Evolutionary conservation across 2,888 invertebrate genomes (phyloP).

Genomic region (Pegoplata infirma): DNA sequence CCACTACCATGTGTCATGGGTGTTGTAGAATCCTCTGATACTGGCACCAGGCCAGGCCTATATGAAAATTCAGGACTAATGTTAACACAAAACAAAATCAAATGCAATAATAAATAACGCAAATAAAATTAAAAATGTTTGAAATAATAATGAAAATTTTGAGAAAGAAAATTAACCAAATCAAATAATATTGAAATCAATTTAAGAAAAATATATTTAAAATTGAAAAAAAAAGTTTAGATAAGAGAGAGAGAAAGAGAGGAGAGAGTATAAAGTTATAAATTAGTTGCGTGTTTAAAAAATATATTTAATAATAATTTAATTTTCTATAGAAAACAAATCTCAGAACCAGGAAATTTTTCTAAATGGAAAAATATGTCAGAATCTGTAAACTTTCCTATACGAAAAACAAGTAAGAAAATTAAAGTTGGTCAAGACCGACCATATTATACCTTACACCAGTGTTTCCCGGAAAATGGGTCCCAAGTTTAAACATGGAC

Average conservation of each 20-base stretch:
- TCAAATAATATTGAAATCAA: slow-evolving; percentile 1
- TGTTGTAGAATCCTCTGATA: slow-evolving; percentile 80
- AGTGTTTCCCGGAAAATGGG: too few species aligned
- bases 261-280: slow-evolving; percentile 26
- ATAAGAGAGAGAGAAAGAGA: slow-evolving; percentile 8
- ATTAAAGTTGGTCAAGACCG: too few species aligned
- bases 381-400: too few species aligned
- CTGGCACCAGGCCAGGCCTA: slow-evolving; percentile 85
- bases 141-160: slow-evolving; percentile 60
- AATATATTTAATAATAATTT: too few species aligned
- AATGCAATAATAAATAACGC: slow-evolving; percentile 58
- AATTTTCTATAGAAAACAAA: too few species aligned
- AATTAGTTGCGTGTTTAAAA: too few species aligned
- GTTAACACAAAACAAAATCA: slow-evolving; percentile 55
- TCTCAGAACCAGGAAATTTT: too few species aligned
- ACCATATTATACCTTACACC: too few species aligned
- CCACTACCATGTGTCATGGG: slow-evolving; percentile 78
- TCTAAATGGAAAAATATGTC: too few species aligned
- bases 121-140: slow-evolving; percentile 52
- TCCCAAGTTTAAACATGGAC: too few species aligned
- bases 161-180: slow-evolving; percentile 28
- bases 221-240: slow-evolving; percentile 27
- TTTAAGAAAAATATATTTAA: slow-evolving; percentile 34
- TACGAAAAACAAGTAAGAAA: too few species aligned
- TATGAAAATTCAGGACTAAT: slow-evolving; percentile 90